phyloP scores from a whole-genome alignment of 2,888 invertebrate genomes.

The Papilio demoleus region DNA sequence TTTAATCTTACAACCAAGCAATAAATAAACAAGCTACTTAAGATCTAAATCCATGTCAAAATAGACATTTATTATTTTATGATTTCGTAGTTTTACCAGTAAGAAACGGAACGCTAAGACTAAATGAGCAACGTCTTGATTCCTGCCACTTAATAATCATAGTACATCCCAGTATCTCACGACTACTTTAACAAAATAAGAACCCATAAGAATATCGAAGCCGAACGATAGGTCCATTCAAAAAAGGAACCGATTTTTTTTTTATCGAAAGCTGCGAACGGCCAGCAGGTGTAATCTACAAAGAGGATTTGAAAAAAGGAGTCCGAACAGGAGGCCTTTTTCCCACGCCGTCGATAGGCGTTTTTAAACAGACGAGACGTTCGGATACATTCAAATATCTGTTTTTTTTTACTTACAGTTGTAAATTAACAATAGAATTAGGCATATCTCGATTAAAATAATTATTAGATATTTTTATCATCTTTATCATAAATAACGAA shows the following conservation, averaged over 20 bases:
- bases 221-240: constrained; percentile 65
- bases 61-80: too few relatives aligned
- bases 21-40: too few relatives aligned
- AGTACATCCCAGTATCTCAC: constrained; percentile 77
- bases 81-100: background rate
- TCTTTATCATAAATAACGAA: background rate
- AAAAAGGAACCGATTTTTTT: constrained; percentile 77
- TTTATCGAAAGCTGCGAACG: constrained; percentile 80
- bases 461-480: background rate
- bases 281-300: constrained; percentile 81
- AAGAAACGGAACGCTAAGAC: constrained; percentile 53
- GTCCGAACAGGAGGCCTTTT: constrained; percentile 80
- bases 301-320: constrained; percentile 79
- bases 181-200: constrained; percentile 72
- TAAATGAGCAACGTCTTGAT: constrained; percentile 72
- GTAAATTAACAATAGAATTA: constrained; percentile 37
- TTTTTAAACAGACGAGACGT: constrained; percentile 61
- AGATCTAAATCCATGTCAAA: too few relatives aligned
- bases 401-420: constrained; percentile 46
- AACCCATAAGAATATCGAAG: constrained; percentile 64
- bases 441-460: background rate
- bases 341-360: constrained; percentile 77
- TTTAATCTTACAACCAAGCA: too few relatives aligned
- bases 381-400: constrained; percentile 37
- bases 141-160: constrained; percentile 80